These are phyloP conservation scores for Aphaenogaster rudis DNA, from an alignment of 1,140 invertebrate species.

Conservation along the genomic window DNA sequence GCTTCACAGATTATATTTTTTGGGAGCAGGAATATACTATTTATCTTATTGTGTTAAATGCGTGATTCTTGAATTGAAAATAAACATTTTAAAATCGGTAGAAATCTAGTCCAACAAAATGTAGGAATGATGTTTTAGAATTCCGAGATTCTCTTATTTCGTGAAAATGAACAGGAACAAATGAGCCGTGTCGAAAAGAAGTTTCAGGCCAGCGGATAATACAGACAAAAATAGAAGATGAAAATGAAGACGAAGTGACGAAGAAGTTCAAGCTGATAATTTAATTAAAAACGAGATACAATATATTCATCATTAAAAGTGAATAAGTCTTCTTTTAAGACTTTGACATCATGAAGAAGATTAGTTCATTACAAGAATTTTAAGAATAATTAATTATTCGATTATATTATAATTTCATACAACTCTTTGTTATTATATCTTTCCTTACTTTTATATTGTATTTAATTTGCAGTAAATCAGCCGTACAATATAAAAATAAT, in stretches of 20 bases:
- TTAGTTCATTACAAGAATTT: background rate
- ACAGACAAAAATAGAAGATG: background rate
- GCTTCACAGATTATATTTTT: background rate
- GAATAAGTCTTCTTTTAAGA: background rate
- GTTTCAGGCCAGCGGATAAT: background rate
- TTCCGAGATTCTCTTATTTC: background rate
- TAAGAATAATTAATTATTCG: background rate
- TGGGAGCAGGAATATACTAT: background rate
- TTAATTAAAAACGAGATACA: background rate
- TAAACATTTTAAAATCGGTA: background rate
- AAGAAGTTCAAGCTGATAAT: conserved; percentile 11
- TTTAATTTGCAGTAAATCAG: background rate
- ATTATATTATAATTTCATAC: conserved; percentile 3
- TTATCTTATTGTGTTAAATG: background rate
- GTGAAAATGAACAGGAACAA: background rate
- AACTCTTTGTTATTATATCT: background rate
- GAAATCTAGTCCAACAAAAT: conserved; percentile 5
- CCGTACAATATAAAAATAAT: background rate
- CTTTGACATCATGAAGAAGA: background rate
- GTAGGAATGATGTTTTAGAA: background rate
- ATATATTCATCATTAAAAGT: background rate
- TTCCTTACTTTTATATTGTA: background rate
- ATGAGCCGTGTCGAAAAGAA: conserved; percentile 28
- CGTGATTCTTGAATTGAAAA: background rate
- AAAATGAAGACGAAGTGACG: background rate